Percentiles rank a stretch among this genome's conserved stretches.
Conservation (phyloP, 1,140 invertebrate genomes). For the Drosophila takahashii region DNA sequence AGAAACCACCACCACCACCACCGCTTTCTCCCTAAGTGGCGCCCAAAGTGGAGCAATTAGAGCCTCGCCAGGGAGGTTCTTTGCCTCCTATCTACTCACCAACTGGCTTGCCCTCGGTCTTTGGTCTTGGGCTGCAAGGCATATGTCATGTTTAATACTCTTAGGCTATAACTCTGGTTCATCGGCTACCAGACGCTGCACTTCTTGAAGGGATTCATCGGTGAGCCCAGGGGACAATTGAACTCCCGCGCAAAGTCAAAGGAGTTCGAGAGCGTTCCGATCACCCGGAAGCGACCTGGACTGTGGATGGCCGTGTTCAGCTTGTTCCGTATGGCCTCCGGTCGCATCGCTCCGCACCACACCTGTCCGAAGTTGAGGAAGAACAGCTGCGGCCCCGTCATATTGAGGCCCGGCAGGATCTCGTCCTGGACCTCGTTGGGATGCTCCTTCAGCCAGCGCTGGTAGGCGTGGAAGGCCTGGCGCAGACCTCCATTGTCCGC, state of each 20-base stretch:
- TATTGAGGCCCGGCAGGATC: constrained; percentile 89
- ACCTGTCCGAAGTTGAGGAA: constrained; percentile 94
- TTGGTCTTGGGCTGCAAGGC: constrained; percentile 31
- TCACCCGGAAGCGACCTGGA: constrained; percentile 90
- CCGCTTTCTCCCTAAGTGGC: constrained; percentile 37
- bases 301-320: constrained; percentile 93
- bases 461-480: constrained; percentile 89
- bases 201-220: constrained; percentile 94
- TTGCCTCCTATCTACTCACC: constrained; percentile 45
- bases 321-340: constrained; percentile 79
- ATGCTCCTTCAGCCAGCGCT: constrained; percentile 69
- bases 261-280: constrained; percentile 94
- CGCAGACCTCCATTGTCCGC: constrained; percentile 96
- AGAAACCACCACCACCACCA: constrained; percentile 12
- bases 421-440: constrained; percentile 84
- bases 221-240: constrained; percentile 88
- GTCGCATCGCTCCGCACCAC: constrained; percentile 88
- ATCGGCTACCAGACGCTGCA: constrained; percentile 87
- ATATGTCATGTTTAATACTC: constrained; percentile 62
- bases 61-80: neutral
- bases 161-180: constrained; percentile 29
- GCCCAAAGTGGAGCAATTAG: constrained; percentile 40
- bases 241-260: constrained; percentile 91
- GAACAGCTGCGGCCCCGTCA: constrained; percentile 91
- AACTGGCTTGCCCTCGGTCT: constrained; percentile 24